A percentile compares a stretch with the other conserved stretches of the same genome.
Conservation (phyloP, 2,113 vertebrate genomes). For the Spilogale gracilis region DNA sequence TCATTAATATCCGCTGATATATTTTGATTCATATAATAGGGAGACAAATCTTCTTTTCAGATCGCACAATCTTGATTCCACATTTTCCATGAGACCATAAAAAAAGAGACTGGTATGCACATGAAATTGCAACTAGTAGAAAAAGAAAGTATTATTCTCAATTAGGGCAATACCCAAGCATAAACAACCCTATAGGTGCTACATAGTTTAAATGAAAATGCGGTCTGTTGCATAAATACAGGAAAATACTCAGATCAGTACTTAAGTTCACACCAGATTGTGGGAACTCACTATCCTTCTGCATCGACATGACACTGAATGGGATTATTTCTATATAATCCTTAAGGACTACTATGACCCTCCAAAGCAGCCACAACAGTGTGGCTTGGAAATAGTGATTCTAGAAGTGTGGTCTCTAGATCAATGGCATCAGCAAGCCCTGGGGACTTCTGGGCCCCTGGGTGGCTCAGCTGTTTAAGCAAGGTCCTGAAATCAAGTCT, state of each 20-base stretch:
- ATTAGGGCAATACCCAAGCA: background rate
- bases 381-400: background rate
- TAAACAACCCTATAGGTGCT: background rate
- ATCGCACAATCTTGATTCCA: background rate
- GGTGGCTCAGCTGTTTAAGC: background rate
- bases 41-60: background rate
- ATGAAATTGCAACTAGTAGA: background rate
- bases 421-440: background rate
- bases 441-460: background rate
- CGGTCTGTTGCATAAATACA: background rate
- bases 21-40: constrained; percentile 23
- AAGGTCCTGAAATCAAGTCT: background rate
- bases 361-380: background rate
- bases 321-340: background rate
- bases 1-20: background rate
- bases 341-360: background rate
- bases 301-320: background rate
- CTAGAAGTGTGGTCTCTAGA: background rate
- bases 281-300: background rate
- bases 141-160: background rate
- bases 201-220: background rate
- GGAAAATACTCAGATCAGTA: background rate
- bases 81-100: constrained; percentile 2
- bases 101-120: background rate
- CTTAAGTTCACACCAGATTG: background rate